Base-by-base conservation (phyloP, 2,888 invertebrate species). In the Pemphredon lugubris region DNA sequence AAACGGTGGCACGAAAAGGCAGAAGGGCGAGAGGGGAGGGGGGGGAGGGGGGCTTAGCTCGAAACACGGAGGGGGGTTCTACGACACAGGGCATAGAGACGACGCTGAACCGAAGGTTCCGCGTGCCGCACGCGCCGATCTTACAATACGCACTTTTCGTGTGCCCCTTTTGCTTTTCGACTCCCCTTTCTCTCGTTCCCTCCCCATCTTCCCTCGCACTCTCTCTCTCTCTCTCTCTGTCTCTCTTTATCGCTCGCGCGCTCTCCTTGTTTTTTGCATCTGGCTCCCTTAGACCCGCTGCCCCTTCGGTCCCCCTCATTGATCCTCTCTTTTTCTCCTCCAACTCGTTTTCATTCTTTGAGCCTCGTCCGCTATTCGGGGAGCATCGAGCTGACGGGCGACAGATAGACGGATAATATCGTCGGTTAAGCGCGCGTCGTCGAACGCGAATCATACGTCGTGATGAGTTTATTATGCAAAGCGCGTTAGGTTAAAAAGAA, bases 71-170 rank as follows among this genome's bases (percentile, higher is more conserved):
- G 71, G 77, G 71, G 70, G 70, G 81, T 69, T 70, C 58, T 67
- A 77, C 67, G 75, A 79, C 79, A 75, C 67, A 65, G 64, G 73
- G 76, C 54, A 77, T 70, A 77, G 71, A 73, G 71, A 73, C 79
- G 71, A 77, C 72, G 65, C 48, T 30, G n/a, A n/a, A 34, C 32
- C 79, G 79, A 85, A 86, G 87, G 85, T 84, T 83, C 85, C 87
- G 85, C 84, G 86, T 85, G 88, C 86, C 87, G 89, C 88, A 89
- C 89, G 89, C 89, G 88, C 88, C 88, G 79, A 86, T 88, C 90
- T 89, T 89, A 88, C 89, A 88, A 89, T 88, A 83, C 86, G 81
- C 83, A 85, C 88, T 87, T 84, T 82, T 88, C 83, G 85, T 68
- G 84, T 87, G 86, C 84, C 86, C 87, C 83, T n/a, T n/a, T 73